A percentile compares a stretch with the other conserved stretches of the same genome.
These are phyloP conservation scores for Catharus ustulatus DNA, from an alignment of 2,797 vertebrate genomes.

Conservation along the genomic window DNA sequence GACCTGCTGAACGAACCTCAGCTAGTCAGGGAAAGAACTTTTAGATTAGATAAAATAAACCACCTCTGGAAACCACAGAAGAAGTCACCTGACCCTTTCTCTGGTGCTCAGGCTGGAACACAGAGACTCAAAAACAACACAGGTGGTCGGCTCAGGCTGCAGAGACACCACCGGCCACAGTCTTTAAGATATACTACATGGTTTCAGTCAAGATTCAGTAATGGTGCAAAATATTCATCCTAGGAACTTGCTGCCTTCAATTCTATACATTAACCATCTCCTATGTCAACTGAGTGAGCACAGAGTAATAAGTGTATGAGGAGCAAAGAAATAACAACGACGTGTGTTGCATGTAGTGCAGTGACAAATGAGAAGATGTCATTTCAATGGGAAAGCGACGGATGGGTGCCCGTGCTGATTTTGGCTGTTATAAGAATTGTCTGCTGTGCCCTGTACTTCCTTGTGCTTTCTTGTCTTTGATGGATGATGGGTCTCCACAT, in stretches of 20 bases:
- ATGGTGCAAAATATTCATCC: background rate
- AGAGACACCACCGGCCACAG: too few species aligned
- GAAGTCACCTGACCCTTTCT: too few species aligned
- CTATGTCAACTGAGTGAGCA: background rate
- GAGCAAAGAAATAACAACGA: background rate
- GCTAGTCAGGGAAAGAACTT: too few species aligned
- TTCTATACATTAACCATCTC: background rate
- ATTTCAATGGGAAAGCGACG: background rate
- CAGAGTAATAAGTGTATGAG: background rate
- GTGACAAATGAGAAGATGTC: background rate
- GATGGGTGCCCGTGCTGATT: background rate
- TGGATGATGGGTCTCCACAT: background rate
- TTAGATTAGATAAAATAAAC: too few species aligned
- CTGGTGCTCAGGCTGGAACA: too few species aligned
- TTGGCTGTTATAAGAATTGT: background rate
- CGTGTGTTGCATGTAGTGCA: accelerated
- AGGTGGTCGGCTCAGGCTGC: too few species aligned
- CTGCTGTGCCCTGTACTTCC: background rate
- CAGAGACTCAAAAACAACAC: too few species aligned
- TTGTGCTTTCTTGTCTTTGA: background rate
- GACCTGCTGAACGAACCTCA: too few species aligned
- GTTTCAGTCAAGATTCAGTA: background rate
- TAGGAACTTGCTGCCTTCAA: background rate
- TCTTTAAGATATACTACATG: background rate
- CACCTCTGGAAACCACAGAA: too few species aligned